Evolutionary conservation across 2,113 vertebrate species (phyloP).

Genomic region (Anguilla rostrata): DNA sequence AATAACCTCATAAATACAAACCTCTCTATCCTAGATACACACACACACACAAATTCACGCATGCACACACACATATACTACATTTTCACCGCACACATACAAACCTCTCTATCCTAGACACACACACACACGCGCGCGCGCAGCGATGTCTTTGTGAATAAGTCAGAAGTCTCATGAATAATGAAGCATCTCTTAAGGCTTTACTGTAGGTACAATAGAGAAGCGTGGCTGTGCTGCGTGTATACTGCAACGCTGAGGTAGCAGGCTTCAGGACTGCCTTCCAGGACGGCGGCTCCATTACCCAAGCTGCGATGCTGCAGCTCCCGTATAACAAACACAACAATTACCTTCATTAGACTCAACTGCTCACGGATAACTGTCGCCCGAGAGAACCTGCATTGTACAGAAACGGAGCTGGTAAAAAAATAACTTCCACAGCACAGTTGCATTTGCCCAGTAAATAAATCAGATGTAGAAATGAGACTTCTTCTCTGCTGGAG

Average conservation of each 20-base stretch:
- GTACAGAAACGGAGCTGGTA: not conserved
- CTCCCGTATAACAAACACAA: not conserved
- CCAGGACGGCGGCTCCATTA: not conserved
- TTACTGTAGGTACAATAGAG: not conserved
- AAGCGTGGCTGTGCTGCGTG: not conserved
- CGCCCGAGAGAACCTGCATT: not conserved
- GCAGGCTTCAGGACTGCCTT: not conserved
- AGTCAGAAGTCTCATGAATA: not conserved
- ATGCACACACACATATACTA: not conserved
- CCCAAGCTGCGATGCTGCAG: not conserved
- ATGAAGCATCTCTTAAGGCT: not conserved
- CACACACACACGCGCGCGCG: not conserved
- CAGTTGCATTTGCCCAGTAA: too few species aligned
- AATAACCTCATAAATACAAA: not conserved
- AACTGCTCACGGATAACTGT: not conserved
- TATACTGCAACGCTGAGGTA: not conserved
- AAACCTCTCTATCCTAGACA: not conserved
- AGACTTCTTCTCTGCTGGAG: too few species aligned
- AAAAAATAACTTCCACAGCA: too few species aligned
- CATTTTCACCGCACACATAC: not conserved
- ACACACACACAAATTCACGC: not conserved
- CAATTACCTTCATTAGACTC: not conserved
- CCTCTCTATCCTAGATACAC: not conserved
- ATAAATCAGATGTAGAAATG: too few species aligned
- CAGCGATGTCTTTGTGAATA: slow-evolving; percentile 1